These are phyloP conservation scores for Scolopax bukidnonensis DNA, from an alignment of 2,797 vertebrate species.

Conservation along the genomic window DNA sequence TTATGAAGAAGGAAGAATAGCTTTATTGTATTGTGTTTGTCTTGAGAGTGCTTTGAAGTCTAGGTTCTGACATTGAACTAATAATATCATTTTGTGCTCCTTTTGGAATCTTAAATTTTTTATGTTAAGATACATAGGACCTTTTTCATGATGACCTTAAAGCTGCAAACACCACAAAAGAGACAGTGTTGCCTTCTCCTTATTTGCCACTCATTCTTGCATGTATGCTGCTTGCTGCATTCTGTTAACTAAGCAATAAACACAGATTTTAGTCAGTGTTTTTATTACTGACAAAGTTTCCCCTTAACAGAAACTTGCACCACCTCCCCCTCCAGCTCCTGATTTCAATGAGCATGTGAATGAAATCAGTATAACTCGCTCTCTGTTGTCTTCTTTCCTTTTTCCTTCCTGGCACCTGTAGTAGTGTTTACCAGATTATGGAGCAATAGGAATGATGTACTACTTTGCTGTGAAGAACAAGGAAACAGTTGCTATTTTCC, in stretches of 20 bases:
- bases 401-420: not conserved
- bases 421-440: not conserved
- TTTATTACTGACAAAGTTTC: not conserved
- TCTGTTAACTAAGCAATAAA: not conserved
- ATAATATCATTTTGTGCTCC: not conserved
- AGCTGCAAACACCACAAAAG: not conserved
- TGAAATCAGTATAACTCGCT: not conserved
- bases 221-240: not conserved
- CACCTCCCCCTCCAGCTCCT: not conserved
- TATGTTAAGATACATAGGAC: not conserved
- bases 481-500: not conserved
- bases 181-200: not conserved
- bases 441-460: not conserved
- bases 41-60: not conserved
- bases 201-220: not conserved
- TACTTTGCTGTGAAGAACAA: not conserved
- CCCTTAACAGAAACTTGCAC: not conserved
- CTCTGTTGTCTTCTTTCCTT: not conserved
- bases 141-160: not conserved
- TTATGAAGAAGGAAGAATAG: not conserved
- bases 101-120: not conserved
- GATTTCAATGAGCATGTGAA: not conserved
- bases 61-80: not conserved
- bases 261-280: rapidly evolving
- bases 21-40: not conserved